Base-by-base conservation (phyloP, 2,888 invertebrate species). In the Cephus rjabovi region DNA sequence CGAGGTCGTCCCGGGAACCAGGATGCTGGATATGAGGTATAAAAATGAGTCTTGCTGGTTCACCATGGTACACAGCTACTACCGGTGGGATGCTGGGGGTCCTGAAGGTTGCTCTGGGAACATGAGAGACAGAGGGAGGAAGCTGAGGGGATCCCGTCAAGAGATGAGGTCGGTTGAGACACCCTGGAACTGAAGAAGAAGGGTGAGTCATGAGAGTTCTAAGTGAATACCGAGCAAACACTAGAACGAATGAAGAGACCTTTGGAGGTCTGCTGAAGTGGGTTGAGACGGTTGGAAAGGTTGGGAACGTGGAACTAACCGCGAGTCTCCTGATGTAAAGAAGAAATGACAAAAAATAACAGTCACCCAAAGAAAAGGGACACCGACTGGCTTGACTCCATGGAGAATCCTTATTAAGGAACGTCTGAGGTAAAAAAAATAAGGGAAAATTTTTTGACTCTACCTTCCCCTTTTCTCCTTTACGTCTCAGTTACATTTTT, bases 181-280 rank as follows among this genome's bases (percentile, higher is more conserved):
- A 40, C 40, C 40, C 40, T 40, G 40, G 15, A 40, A 40, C 40
- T 40, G 40, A 15, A 40, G 40, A 4, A 40, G 40, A 40, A 40
- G 15, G 40, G 40, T 40, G 40, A 40, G 15, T 40, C 40, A 40
- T 83, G 83, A 77, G 81, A 80, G 81, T 83, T 84, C 81, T 84
- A 86, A 87, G 86, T 86, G 85, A 84, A 85, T 83, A 82, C 81
- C 80, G 81, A 78, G 82, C 84, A 85, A 85, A 85, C 82, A 81
- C 82, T 83, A 77, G 80, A 81, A 31, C 31, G 76, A 73, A 76
- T 82, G 80, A 83, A 78, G 81, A 82, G 81, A 84, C 76, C 82
- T 83, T 83, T 80, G 80, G 74, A 75, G 79, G 77, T 70, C 70
- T 70, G 70, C n/a, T 33, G 70, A 15, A 70, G 70, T 70, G n/a